A percentile compares a stretch with the other conserved stretches of the same genome.
Conservation (phyloP, 2,113 vertebrate genomes). For the Vulpes ferrilata region DNA sequence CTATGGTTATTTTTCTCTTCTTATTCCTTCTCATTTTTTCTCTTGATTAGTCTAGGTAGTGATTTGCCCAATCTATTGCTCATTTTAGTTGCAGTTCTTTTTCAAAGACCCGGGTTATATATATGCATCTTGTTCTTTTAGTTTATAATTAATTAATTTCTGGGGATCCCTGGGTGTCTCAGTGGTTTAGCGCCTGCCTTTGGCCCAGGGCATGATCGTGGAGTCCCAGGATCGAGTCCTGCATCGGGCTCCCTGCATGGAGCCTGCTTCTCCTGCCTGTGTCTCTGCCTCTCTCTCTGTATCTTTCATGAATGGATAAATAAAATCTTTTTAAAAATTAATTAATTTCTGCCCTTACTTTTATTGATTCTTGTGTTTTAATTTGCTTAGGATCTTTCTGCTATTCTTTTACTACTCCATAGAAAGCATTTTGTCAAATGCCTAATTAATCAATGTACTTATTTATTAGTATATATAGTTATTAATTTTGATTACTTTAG, state of each 20-base stretch:
- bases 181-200: too few relatives aligned
- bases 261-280: too few relatives aligned
- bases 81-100: constrained; percentile 36
- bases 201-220: too few relatives aligned
- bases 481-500: constrained; percentile 14
- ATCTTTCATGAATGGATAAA: too few relatives aligned
- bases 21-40: background rate
- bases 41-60: background rate
- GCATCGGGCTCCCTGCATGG: too few relatives aligned
- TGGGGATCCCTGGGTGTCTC: too few relatives aligned
- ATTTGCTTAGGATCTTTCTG: background rate
- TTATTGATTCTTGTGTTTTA: background rate
- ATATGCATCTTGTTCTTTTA: background rate
- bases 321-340: too few relatives aligned
- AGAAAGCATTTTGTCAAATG: background rate
- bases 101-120: background rate
- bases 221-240: too few relatives aligned
- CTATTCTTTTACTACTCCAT: background rate
- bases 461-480: background rate
- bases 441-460: background rate
- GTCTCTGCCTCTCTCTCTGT: too few relatives aligned
- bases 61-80: background rate
- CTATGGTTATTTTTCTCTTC: background rate
- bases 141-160: background rate
- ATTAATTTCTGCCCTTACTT: background rate